Evolutionary conservation across 2,113 vertebrate genomes (phyloP), one percentile per base, ranked within the genome.

Genomic region (Microtus montanus): DNA sequence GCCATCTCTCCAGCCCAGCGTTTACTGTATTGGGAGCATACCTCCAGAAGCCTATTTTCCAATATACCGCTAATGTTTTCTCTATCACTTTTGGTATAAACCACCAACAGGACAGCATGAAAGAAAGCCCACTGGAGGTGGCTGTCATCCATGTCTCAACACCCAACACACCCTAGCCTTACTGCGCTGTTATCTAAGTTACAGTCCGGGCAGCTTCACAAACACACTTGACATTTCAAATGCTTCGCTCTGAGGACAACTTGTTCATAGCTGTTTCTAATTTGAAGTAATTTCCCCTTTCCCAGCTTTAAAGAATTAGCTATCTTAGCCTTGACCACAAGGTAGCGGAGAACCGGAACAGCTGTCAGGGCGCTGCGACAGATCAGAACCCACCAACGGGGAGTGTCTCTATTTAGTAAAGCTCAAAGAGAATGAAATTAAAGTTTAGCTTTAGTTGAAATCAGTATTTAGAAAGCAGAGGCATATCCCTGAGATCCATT

Each of bases 181-280:
- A 96, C 98, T 97, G 95, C 71, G 91, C 87, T 98, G 95, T 97
- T 98, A 97, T 98, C 97, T 97, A 98, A 98, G 98, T 98, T 98
- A 98, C 92, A 98, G 97, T 93, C 90, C 90, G 91, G 95, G 97
- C 96, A 98, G 95, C 97, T 97, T 96, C 97, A 86, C 95, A 96
- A 98, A 98, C 78, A 47, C 96, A 95, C 97, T 96, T 97, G 94
- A 97, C 49, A 92, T 98, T 97, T 97, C 97, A 97, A 98, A 97
- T 94, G 95, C 95, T 98, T 96, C 92, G 95, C 91, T 96, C 92
- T 47, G 97, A 95, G 80, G 97, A 91, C 96, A 96, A 92, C 94
- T 96, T 97, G 95, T 61, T 98, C 97, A 98, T 98, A 98, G 96
- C 70, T 90, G 4, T 88, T 97, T 98, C 97, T 96, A 96, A 97